phyloP scores from a whole-genome alignment of 1,140 invertebrate genomes.

The Penaeus japonicus region DNA sequence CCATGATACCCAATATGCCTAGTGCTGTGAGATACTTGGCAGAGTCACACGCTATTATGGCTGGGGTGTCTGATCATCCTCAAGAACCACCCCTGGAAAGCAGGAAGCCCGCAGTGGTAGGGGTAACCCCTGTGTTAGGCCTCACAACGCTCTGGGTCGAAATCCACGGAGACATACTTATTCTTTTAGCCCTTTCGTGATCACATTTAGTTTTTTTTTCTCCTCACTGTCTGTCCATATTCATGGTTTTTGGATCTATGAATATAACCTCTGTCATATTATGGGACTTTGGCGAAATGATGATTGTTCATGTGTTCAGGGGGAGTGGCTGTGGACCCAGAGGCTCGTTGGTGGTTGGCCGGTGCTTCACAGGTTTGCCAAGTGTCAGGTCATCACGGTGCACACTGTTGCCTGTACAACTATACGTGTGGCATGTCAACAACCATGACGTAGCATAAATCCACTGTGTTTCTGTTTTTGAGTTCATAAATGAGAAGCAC shows the following conservation, averaged over 20 bases:
- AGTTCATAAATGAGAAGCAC: conserved; percentile 34
- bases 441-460: conserved; percentile 18
- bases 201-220: too few species aligned
- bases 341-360: background rate
- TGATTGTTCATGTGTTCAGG: background rate
- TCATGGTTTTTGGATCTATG: too few species aligned
- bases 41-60: conserved; percentile 26
- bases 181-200: background rate
- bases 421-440: background rate
- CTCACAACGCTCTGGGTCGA: background rate
- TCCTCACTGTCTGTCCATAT: too few species aligned
- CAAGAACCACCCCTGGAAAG: background rate
- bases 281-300: background rate
- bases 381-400: background rate
- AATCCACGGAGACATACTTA: background rate
- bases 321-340: background rate
- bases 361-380: conserved; percentile 17
- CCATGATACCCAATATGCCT: conserved; percentile 4
- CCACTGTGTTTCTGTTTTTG: conserved; percentile 48
- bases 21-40: conserved; percentile 3
- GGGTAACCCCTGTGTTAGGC: conserved; percentile 11
- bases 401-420: conserved; percentile 22
- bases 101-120: conserved; percentile 29
- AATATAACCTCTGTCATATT: too few species aligned
- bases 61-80: conserved; percentile 17